Conservation (phyloP, 1,140 invertebrate genomes). For the Pseudoatta argentina region DNA sequence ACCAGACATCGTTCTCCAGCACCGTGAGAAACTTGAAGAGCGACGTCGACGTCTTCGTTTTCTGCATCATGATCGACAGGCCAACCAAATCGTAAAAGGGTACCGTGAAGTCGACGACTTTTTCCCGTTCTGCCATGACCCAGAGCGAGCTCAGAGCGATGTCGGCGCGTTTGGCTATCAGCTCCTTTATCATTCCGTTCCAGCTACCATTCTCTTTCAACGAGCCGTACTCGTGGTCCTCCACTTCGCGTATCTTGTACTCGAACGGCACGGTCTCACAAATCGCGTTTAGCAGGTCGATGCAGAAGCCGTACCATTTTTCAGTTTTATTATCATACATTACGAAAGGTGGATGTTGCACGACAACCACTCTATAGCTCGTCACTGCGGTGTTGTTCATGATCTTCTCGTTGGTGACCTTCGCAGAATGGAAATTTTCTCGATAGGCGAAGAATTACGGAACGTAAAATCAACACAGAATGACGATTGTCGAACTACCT, state of each 20-base stretch:
- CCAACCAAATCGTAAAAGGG: slow-evolving; percentile 98
- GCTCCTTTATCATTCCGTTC: slow-evolving; percentile 96
- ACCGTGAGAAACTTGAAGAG: slow-evolving; percentile 99
- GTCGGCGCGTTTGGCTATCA: slow-evolving; percentile 96
- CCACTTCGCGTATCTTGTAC: slow-evolving; percentile 93
- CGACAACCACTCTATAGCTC: slow-evolving; percentile 93
- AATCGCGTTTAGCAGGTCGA: slow-evolving; percentile 96
- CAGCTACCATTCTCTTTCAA: slow-evolving; percentile 95
- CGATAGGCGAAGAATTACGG: not conserved
- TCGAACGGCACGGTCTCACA: slow-evolving; percentile 94
- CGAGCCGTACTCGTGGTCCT: slow-evolving; percentile 93
- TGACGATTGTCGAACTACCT: not conserved
- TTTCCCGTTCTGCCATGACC: slow-evolving; percentile 97
- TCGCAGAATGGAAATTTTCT: slow-evolving; percentile 83
- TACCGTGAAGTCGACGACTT: slow-evolving; percentile 96
- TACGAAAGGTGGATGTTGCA: slow-evolving; percentile 95
- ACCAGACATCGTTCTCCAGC: slow-evolving; percentile 97
- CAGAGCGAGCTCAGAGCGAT: slow-evolving; percentile 95
- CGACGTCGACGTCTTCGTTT: slow-evolving; percentile 93
- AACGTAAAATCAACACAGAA: not conserved
- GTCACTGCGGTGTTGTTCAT: slow-evolving; percentile 92
- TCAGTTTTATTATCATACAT: slow-evolving; percentile 89
- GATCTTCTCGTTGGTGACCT: slow-evolving; percentile 89
- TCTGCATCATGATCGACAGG: slow-evolving; percentile 96
- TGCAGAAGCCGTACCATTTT: slow-evolving; percentile 96